Conservation (phyloP, 2,888 invertebrate genomes). For the Eilema sororculum region DNA sequence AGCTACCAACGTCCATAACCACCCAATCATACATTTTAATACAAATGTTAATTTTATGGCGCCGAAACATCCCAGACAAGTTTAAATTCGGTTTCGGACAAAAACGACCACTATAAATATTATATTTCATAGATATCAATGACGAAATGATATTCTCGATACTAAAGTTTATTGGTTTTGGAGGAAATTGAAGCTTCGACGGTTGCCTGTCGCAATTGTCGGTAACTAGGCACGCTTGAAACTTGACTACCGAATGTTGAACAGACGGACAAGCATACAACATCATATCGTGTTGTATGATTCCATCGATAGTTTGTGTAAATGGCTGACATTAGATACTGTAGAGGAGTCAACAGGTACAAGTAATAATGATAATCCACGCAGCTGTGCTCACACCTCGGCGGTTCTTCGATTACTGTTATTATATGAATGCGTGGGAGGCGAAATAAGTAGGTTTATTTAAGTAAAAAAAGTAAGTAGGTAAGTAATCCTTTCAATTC, state of each 20-base stretch:
- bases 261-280: not conserved
- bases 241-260: slow-evolving; percentile 30
- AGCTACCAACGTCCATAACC: slow-evolving; percentile 41
- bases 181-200: slow-evolving; percentile 34
- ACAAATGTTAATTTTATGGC: slow-evolving; percentile 51
- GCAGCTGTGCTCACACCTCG: slow-evolving; percentile 17
- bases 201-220: slow-evolving; percentile 25
- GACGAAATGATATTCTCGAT: slow-evolving; percentile 26
- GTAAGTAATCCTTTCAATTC: slow-evolving; percentile 6
- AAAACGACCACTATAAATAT: slow-evolving; percentile 40
- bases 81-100: slow-evolving; percentile 26
- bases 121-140: slow-evolving; percentile 34
- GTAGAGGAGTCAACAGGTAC: slow-evolving; percentile 13
- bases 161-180: slow-evolving; percentile 30
- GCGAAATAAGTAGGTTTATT: slow-evolving; percentile 3
- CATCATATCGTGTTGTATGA: slow-evolving; percentile 11
- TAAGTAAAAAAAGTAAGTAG: too few relatives aligned
- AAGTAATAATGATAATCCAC: slow-evolving; percentile 19
- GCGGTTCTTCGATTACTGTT: slow-evolving; percentile 11
- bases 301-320: slow-evolving; percentile 35
- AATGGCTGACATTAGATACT: slow-evolving; percentile 27
- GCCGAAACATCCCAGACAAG: slow-evolving; percentile 22
- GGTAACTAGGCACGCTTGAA: slow-evolving; percentile 22
- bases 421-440: slow-evolving; percentile 8
- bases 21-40: slow-evolving; percentile 54